Evolutionary conservation across 2,888 invertebrate species (phyloP).

Genomic region (Microdon myrmicae): DNA sequence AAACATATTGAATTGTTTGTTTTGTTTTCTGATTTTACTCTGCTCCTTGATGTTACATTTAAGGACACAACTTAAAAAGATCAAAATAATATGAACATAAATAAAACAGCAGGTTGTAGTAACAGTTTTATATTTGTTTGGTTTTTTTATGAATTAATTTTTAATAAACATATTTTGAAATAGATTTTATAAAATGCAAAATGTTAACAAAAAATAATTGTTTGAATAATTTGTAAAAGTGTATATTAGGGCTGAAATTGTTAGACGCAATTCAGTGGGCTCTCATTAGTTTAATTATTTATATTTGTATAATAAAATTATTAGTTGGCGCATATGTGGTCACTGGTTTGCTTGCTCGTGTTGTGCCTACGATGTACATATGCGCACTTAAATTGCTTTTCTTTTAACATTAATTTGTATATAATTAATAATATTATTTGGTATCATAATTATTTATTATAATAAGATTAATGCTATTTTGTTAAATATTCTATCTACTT

Average conservation of each 20-base stretch:
- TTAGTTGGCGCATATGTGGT: conserved; percentile 38
- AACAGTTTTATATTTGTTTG: too few species aligned
- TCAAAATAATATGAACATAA: neutral
- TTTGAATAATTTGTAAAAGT: conserved; percentile 51
- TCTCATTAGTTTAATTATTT: conserved; percentile 41
- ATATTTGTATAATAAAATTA: conserved; percentile 25
- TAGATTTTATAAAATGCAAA: conserved; percentile 52
- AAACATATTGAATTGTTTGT: neutral
- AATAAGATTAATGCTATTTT: conserved; percentile 10
- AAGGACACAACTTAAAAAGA: neutral
- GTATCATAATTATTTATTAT: conserved; percentile 9
- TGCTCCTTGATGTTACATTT: neutral
- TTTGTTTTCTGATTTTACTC: neutral
- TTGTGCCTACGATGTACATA: conserved; percentile 23
- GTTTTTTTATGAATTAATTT: conserved; percentile 47
- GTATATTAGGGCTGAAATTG: conserved; percentile 53
- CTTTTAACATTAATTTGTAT: conserved; percentile 44
- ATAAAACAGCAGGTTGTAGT: neutral
- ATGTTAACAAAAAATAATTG: conserved; percentile 49
- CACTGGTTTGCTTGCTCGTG: conserved; percentile 13
- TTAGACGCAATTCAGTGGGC: conserved; percentile 52
- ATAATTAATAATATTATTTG: conserved; percentile 37
- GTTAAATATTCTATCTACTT: conserved; percentile 44
- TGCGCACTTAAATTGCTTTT: conserved; percentile 50
- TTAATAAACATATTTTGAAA: conserved; percentile 52